Evolutionary conservation across 2,888 invertebrate genomes (phyloP).

Genomic region (Keiferia lycopersicella): DNA sequence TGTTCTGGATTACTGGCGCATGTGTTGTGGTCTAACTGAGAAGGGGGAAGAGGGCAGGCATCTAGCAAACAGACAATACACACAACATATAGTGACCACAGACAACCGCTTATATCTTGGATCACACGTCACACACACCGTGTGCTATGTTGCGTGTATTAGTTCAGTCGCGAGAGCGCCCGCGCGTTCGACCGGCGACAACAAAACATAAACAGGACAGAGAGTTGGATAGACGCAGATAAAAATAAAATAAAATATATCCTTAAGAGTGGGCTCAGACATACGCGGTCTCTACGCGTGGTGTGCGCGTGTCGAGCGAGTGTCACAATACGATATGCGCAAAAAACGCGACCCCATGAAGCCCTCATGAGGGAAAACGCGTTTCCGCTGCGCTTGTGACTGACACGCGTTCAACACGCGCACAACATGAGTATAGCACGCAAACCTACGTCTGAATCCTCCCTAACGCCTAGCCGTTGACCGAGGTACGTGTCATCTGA

Average conservation of each 20-base stretch:
- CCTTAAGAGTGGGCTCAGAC: no score
- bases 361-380: no score
- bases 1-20: slow-evolving; percentile 87
- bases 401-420: no score
- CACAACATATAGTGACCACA: slow-evolving; percentile 84
- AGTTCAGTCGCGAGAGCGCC: slow-evolving; percentile 70
- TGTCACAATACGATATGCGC: no score
- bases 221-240: slow-evolving; percentile 69
- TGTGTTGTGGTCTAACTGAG: slow-evolving; percentile 93
- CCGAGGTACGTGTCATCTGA: slow-evolving; percentile 23
- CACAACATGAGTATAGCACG: no score
- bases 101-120: slow-evolving; percentile 80
- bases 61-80: slow-evolving; percentile 96
- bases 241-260: slow-evolving; percentile 63
- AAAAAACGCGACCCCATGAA: no score
- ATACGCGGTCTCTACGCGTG: no score
- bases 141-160: slow-evolving; percentile 79
- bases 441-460: background rate
- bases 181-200: slow-evolving; percentile 42
- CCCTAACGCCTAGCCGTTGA: slow-evolving; percentile 31
- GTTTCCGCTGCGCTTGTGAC: no score
- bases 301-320: no score
- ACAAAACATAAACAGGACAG: slow-evolving; percentile 71
- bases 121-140: slow-evolving; percentile 78
- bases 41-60: slow-evolving; percentile 95